These are phyloP conservation scores for Virgularia gustaviana DNA, from an alignment of 92 coral and sea anemone genomes.

Conservation along the genomic window DNA sequence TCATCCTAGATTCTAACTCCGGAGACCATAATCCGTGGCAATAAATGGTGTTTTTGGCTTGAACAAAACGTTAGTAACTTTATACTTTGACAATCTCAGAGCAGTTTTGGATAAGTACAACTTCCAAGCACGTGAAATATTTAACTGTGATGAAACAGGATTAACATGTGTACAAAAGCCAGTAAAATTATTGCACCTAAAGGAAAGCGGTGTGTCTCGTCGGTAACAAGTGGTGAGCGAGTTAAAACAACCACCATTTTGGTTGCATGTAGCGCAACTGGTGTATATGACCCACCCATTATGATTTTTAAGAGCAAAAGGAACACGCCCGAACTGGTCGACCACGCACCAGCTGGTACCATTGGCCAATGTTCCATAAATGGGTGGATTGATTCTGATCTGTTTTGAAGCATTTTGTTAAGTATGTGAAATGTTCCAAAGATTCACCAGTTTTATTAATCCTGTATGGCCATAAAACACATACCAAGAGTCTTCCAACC, in stretches of 20 bases:
- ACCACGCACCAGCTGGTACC: slow-evolving; percentile 26
- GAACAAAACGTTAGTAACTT: slow-evolving; percentile 2
- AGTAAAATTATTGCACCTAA: slow-evolving; percentile 7
- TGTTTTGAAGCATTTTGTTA: slow-evolving; percentile 33
- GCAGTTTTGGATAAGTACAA: slow-evolving; percentile 1
- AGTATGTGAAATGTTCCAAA: no score
- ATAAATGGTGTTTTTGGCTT: slow-evolving; percentile 6
- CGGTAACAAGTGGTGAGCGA: slow-evolving; percentile 14
- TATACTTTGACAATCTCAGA: slow-evolving; percentile 13
- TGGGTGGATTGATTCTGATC: slow-evolving; percentile 27
- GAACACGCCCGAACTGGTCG: slow-evolving; percentile 5
- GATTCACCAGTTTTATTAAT: no score
- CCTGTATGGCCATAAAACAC: slow-evolving; percentile 21
- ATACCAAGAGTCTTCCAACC: slow-evolving; percentile 16
- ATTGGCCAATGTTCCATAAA: not conserved
- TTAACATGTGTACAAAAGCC: slow-evolving; percentile 20
- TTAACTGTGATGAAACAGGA: slow-evolving; percentile 22
- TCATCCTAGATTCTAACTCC: slow-evolving; percentile 19
- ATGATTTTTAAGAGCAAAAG: slow-evolving; percentile 27
- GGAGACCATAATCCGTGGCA: slow-evolving; percentile 23
- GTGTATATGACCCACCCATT: no score
- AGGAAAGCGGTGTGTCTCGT: no score
- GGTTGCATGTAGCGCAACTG: slow-evolving; percentile 21
- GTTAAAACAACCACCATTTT: slow-evolving; percentile 15
- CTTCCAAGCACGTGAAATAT: slow-evolving; percentile 13